Evolutionary conservation across 2,113 vertebrate genomes (phyloP).

Genomic region (Notarius quadriscutis): DNA sequence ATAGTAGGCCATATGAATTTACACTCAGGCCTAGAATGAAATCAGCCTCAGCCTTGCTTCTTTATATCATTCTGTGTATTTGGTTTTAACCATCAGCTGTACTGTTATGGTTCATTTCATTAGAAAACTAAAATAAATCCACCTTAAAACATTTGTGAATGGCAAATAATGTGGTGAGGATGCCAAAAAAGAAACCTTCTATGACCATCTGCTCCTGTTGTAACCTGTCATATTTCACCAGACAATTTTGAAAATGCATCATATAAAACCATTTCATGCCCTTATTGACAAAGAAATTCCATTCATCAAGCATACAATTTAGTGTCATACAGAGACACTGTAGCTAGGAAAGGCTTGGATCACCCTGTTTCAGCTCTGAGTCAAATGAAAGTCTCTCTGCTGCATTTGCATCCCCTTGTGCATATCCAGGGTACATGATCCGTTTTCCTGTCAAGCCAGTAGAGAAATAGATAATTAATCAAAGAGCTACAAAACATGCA

Average conservation of each 20-base stretch:
- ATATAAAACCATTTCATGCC: neutral
- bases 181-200: neutral
- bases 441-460: conserved; percentile 63
- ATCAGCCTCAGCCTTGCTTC: neutral
- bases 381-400: conserved; percentile 70
- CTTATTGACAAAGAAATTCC: neutral
- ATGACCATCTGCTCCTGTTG: neutral
- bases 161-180: neutral
- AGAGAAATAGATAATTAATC: conserved; percentile 27
- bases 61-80: neutral
- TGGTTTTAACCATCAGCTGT: neutral
- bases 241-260: neutral
- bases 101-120: neutral
- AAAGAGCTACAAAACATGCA: neutral
- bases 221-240: neutral
- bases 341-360: neutral
- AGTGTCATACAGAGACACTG: neutral
- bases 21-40: neutral
- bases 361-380: conserved; percentile 74
- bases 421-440: conserved; percentile 67
- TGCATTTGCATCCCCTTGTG: conserved; percentile 57
- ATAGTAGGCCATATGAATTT: neutral
- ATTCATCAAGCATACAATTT: neutral
- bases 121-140: neutral
- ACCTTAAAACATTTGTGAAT: neutral